Evolutionary conservation across 2,888 invertebrate genomes (phyloP).

Genomic region (Sminthurides aquaticus): DNA sequence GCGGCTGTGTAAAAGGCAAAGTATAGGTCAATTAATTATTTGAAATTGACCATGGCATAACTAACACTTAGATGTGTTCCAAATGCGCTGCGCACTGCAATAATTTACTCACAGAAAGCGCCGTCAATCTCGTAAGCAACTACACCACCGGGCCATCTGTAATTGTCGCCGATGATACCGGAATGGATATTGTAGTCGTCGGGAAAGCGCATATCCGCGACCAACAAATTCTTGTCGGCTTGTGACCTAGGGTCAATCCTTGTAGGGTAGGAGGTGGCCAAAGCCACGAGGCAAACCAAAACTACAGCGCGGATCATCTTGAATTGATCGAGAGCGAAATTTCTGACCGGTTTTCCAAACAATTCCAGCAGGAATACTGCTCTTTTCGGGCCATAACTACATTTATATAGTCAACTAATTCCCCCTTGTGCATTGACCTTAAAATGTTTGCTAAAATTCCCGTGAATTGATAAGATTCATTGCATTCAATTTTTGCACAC

Average conservation of each 20-base stretch:
- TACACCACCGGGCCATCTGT: slow-evolving; percentile 12
- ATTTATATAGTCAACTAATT: background rate
- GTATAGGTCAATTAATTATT: no score
- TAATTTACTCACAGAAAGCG: slow-evolving; percentile 15
- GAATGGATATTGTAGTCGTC: background rate
- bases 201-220: background rate
- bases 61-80: background rate
- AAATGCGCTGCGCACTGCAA: background rate
- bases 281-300: background rate
- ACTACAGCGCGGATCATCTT: background rate
- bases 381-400: no score
- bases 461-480: background rate
- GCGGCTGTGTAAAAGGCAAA: background rate
- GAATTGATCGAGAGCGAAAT: background rate
- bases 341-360: no score
- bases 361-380: no score
- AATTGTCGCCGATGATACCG: slow-evolving; percentile 20
- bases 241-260: background rate
- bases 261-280: background rate
- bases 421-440: no score
- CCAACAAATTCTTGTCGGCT: background rate
- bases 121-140: slow-evolving; percentile 11
- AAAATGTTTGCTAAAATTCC: background rate
- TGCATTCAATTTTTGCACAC: background rate
- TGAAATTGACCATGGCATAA: no score